Conservation (phyloP, 2,113 vertebrate genomes). For the Nerophis ophidion region DNA sequence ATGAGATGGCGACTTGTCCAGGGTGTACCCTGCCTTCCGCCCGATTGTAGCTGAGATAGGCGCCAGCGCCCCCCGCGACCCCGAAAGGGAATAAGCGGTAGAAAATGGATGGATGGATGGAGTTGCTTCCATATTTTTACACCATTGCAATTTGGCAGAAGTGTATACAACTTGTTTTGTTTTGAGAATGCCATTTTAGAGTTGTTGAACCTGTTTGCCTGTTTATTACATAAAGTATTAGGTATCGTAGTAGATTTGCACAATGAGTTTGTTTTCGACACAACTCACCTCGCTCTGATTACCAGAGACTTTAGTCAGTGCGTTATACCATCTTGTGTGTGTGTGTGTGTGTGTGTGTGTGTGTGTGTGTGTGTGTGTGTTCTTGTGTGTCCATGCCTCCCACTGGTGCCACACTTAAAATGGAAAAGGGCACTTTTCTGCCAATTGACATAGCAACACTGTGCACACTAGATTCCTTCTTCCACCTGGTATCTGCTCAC, state of each 20-base stretch:
- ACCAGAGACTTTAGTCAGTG: constrained; percentile 5
- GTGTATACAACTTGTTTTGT: constrained; percentile 29
- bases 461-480: constrained; percentile 6
- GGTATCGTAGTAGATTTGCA: constrained; percentile 9
- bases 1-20: too few species aligned
- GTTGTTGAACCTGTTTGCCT: constrained; percentile 27
- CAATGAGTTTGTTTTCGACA: constrained; percentile 29
- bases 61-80: too few species aligned
- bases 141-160: constrained; percentile 32
- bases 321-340: constrained; percentile 6
- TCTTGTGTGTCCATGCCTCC: constrained; percentile 7
- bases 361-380: background rate
- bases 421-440: constrained; percentile 31
- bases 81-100: too few species aligned
- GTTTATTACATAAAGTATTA: constrained; percentile 28
- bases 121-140: constrained; percentile 39
- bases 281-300: constrained; percentile 18
- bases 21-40: too few species aligned
- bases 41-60: too few species aligned
- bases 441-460: constrained; percentile 25
- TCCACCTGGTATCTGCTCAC: constrained; percentile 15
- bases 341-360: background rate
- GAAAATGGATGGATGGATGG: too few species aligned
- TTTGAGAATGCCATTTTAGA: constrained; percentile 21
- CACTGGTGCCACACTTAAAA: constrained; percentile 20